Evolutionary conservation across 2,888 invertebrate genomes (phyloP).

Genomic region (Phorcus lineatus): DNA sequence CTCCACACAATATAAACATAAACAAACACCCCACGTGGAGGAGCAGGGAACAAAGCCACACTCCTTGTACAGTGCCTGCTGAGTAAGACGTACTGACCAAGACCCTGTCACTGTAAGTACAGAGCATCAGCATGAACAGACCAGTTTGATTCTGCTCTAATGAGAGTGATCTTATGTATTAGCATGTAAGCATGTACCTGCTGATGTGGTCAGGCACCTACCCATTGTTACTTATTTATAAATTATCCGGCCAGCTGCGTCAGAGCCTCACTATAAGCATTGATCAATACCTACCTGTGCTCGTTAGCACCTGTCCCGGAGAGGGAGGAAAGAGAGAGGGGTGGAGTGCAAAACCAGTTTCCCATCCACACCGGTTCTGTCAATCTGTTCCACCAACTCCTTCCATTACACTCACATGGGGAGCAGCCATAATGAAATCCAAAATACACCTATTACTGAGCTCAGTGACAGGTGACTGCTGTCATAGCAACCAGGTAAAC

Average conservation of each 20-base stretch:
- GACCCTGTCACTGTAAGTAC: no score
- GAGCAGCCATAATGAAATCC: slow-evolving; percentile 6
- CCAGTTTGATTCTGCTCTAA: no score
- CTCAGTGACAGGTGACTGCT: slow-evolving; percentile 24
- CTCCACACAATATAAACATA: not conserved
- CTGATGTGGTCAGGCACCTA: no score
- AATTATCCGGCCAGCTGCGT: no score
- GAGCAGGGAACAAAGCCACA: not conserved
- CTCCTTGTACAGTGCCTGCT: no score
- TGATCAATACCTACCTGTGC: slow-evolving; percentile 12
- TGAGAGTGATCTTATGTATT: no score
- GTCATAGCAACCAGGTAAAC: slow-evolving; percentile 40
- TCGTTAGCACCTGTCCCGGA: not conserved
- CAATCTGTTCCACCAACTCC: not conserved
- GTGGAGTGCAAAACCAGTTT: not conserved
- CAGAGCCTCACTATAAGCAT: not conserved
- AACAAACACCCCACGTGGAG: not conserved
- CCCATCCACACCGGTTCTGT: not conserved
- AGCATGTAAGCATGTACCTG: no score
- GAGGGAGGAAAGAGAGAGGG: not conserved
- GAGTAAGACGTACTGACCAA: no score
- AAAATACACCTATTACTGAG: slow-evolving; percentile 15
- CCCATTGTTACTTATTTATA: no score
- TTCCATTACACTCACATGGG: not conserved
- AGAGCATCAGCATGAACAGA: no score